Base-by-base conservation (phyloP, 1,140 invertebrate species). In the Holotrichia oblita region DNA sequence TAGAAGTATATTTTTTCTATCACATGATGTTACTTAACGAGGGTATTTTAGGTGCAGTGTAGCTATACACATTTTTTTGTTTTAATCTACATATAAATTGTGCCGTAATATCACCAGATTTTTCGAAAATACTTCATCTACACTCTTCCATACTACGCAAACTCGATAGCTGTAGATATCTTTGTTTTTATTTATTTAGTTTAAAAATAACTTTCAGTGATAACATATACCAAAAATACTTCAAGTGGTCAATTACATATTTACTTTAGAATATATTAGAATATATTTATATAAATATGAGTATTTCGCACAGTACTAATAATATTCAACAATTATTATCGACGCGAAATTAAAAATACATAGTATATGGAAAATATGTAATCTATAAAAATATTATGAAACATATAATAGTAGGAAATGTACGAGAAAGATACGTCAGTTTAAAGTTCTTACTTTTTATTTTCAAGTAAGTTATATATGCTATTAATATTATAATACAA, bases 71-170 rank as follows among this genome's bases (percentile, higher is more conserved):
- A 64, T 64, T 27, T 64, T 64, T 61, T 64, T n/a, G n/a, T 73
- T 73, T 40, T 6, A 73, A 73, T 40, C 72, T 73, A 73, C 24
- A 42, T 73, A 40, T 73, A 73, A 73, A 73, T 73, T 73, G 72
- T 73, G 72, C 72, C 27, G 27, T 73, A 40, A 73, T 73, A 73
- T 73, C 72, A 73, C 72, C 34, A 73, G 72, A 42, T 40, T 73
- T 73, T 73, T 73, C 61, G 72, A 40, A 42, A 73, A 73, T 73
- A 42, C 40, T 73, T 73, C 72, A 73, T 73, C 27, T 69, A 69
- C n/a, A 48, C n/a, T 48, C 44, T 6, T 48, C n/a, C 61, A 20
- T 20, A 64, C 61, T 64, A 64, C 61, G 61, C 61, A 64, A 64
- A 64, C 61, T 64, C 61, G 6, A 64, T 64, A 64, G 61, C 22